Conservation (phyloP, 2,113 vertebrate species). For the Notothenia rossii region DNA sequence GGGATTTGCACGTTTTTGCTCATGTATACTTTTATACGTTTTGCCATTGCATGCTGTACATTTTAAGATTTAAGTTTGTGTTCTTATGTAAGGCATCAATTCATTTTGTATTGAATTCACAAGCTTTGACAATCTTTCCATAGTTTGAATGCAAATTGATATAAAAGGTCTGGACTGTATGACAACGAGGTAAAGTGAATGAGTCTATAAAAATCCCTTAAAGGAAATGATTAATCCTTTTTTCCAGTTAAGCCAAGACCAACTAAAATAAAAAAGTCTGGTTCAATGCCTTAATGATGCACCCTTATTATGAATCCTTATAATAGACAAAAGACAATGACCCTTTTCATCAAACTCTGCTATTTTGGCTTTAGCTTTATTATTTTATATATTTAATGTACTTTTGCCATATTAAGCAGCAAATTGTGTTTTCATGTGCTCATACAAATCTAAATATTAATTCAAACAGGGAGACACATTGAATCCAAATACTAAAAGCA, state of each 20-base stretch:
- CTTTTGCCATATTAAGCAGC: not conserved
- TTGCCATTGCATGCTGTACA: not conserved
- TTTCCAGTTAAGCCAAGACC: not conserved
- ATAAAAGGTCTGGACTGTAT: not conserved
- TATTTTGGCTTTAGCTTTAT: not conserved
- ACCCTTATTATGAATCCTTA: not conserved
- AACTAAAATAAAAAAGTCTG: not conserved
- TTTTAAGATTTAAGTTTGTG: not conserved
- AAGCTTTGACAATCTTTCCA: not conserved
- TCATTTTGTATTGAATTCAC: not conserved
- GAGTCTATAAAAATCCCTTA: not conserved
- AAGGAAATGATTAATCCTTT: not conserved
- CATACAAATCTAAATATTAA: slow-evolving; percentile 10
- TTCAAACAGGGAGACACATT: not conserved
- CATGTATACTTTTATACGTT: not conserved
- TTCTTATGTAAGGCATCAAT: not conserved
- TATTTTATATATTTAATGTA: not conserved
- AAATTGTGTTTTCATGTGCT: slow-evolving; percentile 15
- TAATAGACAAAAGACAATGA: not conserved
- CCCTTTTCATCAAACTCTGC: not conserved
- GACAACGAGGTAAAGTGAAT: not conserved
- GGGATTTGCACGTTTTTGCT: not conserved
- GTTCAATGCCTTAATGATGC: not conserved
- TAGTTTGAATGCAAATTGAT: not conserved
- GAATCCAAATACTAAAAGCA: not conserved